Base-by-base conservation (phyloP, 1,140 invertebrate genomes). In the Plutomurus gul region DNA sequence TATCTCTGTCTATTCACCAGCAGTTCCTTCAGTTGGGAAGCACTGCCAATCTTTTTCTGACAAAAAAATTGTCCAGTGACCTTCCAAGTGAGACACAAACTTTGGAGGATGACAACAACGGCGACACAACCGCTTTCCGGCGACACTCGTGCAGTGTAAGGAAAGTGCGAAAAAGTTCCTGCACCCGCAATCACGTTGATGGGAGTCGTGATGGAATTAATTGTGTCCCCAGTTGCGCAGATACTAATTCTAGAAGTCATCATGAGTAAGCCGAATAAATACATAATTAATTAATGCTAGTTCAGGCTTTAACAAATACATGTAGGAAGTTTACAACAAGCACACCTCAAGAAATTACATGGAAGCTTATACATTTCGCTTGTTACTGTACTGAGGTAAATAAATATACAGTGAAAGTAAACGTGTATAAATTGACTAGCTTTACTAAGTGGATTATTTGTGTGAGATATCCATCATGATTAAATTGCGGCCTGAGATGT, bases 231-330 rank as follows among this genome's bases (percentile, higher is more conserved):
- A 30, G 5, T 16, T 20, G 13, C 20, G 13, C 27, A 10, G 56
- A 65, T 13, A 11, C 56, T 65, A 65, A 65, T 36, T 60, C 1
- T 16, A 4, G 56, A 6, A 65, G 56, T 27, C 56, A 65, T 36
- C 56, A 65, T 65, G 56, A 65, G 56, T 65, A 65, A 65, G 56
- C 56, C 11, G 27, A 51, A 51, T 51, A 51, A 51, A 51, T 51
- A 6, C 47, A 51, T 51, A 51, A 18, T 22, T 22, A 51, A 22
- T 51, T 22, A 51, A 51, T 51, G 6, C 6, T 22, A 51, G 25
- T 51, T n/a, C n/a, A n/a, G n/a, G n/a, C n/a, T n/a, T n/a, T n/a
- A n/a, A n/a, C n/a, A n/a, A n/a, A n/a, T n/a, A n/a, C n/a, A n/a
- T n/a, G n/a, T n/a, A n/a, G n/a, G n/a, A n/a, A n/a, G n/a, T n/a